Evolutionary conservation across 2,797 vertebrate genomes (phyloP).

Genomic region (Crocodylus rhombifer): DNA sequence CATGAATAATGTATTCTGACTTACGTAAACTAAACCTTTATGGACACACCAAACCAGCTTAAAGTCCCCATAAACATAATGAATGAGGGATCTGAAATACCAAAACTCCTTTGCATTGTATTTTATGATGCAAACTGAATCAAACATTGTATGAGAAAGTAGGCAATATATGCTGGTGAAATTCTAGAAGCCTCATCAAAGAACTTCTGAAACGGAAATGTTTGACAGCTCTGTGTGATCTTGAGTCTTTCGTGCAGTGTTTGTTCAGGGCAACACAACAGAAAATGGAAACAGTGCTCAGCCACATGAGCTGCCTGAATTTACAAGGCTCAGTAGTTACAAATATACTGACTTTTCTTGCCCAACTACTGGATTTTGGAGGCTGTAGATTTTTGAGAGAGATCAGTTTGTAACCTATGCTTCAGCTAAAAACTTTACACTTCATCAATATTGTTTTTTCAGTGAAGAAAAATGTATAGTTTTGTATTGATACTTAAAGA

Average conservation of each 20-base stretch:
- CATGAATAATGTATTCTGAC: background rate
- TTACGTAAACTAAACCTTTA: background rate
- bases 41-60: background rate
- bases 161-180: rapidly evolving
- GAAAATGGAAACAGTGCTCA: background rate
- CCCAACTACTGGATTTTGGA: background rate
- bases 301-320: conserved; percentile 8
- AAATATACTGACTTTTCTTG: conserved; percentile 8
- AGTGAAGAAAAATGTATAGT: too few species aligned
- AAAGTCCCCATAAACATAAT: conserved; percentile 15
- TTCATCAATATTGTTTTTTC: too few species aligned
- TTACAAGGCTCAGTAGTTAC: rapidly evolving
- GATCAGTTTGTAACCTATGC: background rate
- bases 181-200: background rate
- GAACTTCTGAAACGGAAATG: conserved; percentile 26
- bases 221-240: background rate
- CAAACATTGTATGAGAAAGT: background rate
- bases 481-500: background rate
- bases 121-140: background rate
- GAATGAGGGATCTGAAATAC: background rate
- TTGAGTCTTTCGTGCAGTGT: background rate
- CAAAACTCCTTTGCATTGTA: rapidly evolving
- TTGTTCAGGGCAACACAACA: background rate
- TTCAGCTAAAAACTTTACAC: background rate
- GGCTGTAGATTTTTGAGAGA: conserved; percentile 5